Percentiles rank a stretch among this genome's conserved stretches.
Conservation (phyloP, 1,140 invertebrate genomes). For the Stenopsyche tienmushanensis region DNA sequence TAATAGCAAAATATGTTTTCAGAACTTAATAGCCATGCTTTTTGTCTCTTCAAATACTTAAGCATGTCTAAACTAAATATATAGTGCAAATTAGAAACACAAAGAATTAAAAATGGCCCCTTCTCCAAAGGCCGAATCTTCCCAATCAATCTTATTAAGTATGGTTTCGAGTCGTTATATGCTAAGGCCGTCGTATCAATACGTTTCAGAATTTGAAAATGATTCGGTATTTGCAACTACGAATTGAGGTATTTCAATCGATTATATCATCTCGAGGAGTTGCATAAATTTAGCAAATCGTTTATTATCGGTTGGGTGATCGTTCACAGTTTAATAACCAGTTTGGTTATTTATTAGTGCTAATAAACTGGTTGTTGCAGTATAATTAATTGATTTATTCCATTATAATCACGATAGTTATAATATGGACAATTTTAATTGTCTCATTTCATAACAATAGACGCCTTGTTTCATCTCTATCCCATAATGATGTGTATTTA, state of each 20-base stretch:
- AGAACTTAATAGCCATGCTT: too few species aligned
- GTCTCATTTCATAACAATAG: conserved; percentile 34
- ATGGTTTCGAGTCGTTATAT: too few species aligned
- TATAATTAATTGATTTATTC: neutral
- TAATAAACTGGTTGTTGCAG: neutral
- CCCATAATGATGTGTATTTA: conserved; percentile 31
- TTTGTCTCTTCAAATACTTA: too few species aligned
- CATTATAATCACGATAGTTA: neutral
- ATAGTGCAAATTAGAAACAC: too few species aligned
- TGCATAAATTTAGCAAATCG: neutral
- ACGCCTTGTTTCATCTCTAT: conserved; percentile 8
- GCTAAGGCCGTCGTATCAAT: neutral
- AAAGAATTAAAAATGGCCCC: too few species aligned
- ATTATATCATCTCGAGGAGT: neutral
- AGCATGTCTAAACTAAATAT: too few species aligned
- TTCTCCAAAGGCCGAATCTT: too few species aligned
- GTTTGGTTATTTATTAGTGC: neutral
- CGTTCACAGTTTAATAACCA: neutral
- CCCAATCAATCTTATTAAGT: too few species aligned
- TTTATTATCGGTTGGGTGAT: neutral
- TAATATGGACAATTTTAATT: conserved; percentile 19
- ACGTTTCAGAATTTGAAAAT: neutral
- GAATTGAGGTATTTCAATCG: neutral
- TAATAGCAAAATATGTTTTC: too few species aligned
- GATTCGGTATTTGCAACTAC: neutral